Base-by-base conservation (phyloP, 37 sponge, comb jelly and placozoan genomes). In the Diacarnus erythraeanus region DNA sequence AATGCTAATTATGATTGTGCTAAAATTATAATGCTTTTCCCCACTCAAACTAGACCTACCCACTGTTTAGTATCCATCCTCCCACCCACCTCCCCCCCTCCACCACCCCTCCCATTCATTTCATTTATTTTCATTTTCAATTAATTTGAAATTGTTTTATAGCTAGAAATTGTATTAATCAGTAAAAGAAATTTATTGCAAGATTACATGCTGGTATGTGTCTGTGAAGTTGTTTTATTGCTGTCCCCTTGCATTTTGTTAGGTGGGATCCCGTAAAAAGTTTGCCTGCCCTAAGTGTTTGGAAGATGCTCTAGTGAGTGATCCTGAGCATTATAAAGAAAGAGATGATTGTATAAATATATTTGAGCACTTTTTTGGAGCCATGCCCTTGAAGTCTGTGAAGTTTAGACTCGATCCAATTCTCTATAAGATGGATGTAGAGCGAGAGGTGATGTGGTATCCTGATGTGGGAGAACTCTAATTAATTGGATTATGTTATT, bases 371-470 rank as follows among this genome's bases (percentile, higher is more conserved):
- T 60, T 84, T 38, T 92, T 84, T 77, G 77, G 72, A 6, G 51
- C 56, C 0, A 84, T 87, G 78, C 92, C 92, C 17, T 77, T 92
- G 27, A 61, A 75, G 39, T 27, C 84, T 42, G 87, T 83, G 10
- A 80, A 84, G 41, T 92, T 79, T 40, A 15, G 92, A 36, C 47
- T 85, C 0, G 92, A 92, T 63, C 92, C 92, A 31, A 81, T 92
- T 42, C 79, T 91, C 43, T 91, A 76, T 42, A 84, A 80, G 30
- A 71, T 71, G 17, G 80, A 91, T 63, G 41, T 72, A 0, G 64
- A 41, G 20, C 67, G 77, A 0, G 9, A 42, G 4, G 12, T 59
- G 18, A 70, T 74, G 37, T 22, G 60, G 2, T 89, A 68, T 47
- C 81, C 85, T 21, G 37, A 76, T 21, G 74, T 89, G 35, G 85